Conservation (phyloP, 2,113 vertebrate species). For the Phylloscopus trochiloides region DNA sequence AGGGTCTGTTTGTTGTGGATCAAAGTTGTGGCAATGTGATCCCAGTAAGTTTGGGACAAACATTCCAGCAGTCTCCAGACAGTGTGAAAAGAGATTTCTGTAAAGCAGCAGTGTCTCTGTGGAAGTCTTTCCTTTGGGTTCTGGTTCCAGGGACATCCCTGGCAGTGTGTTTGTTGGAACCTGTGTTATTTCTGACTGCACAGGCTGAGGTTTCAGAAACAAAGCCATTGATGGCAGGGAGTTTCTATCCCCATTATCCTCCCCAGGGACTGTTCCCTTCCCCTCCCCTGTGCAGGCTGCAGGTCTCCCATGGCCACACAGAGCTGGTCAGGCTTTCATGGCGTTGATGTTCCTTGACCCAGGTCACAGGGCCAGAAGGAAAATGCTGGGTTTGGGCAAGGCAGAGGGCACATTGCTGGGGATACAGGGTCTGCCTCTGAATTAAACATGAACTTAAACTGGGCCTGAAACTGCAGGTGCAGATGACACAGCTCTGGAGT, state of each 20-base stretch:
- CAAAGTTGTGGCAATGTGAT: accelerated
- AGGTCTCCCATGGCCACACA: neutral
- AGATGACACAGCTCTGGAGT: neutral
- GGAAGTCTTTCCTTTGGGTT: neutral
- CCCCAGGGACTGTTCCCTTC: neutral
- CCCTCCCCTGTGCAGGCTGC: neutral
- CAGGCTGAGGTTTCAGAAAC: neutral
- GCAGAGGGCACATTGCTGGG: accelerated
- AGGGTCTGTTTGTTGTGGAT: neutral
- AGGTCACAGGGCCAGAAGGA: neutral
- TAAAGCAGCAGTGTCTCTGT: neutral
- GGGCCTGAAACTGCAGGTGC: neutral
- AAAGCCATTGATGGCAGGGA: neutral
- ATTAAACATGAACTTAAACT: neutral
- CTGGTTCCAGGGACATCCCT: too few species aligned
- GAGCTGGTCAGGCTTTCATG: neutral
- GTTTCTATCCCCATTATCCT: neutral
- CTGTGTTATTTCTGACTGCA: neutral
- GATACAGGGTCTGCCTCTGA: neutral
- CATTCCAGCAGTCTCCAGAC: neutral
- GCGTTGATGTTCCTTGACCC: neutral
- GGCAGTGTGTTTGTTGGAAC: neutral
- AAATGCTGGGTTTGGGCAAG: neutral
- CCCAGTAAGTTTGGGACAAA: neutral
- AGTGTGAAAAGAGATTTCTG: neutral